phyloP scores from a whole-genome alignment of 2,888 invertebrate genomes.

The Ophion ventricosus region DNA sequence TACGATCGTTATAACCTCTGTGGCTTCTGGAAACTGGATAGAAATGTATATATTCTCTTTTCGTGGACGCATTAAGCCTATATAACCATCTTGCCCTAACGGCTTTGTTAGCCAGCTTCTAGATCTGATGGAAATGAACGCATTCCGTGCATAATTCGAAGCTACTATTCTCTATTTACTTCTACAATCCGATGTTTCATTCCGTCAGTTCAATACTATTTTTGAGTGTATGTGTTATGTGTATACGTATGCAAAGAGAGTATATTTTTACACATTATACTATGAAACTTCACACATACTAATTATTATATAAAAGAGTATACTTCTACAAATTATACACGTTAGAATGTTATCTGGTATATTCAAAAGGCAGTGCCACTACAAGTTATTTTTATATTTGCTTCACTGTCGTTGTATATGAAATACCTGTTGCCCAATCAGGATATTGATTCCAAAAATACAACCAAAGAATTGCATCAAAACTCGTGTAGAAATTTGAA shows the following conservation, averaged over 20 bases:
- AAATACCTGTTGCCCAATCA: too few relatives aligned
- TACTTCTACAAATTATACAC: background rate
- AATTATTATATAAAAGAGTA: too few relatives aligned
- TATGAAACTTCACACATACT: too few relatives aligned
- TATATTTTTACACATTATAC: too few relatives aligned
- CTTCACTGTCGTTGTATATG: too few relatives aligned
- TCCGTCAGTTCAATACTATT: background rate
- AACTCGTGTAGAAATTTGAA: too few relatives aligned
- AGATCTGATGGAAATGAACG: constrained; percentile 26
- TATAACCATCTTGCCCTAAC: constrained; percentile 19
- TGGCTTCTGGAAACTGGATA: constrained; percentile 49
- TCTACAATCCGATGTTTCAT: background rate
- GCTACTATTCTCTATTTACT: background rate
- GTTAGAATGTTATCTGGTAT: too few relatives aligned
- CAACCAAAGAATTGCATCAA: background rate
- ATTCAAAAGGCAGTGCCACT: too few relatives aligned
- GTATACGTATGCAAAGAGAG: background rate
- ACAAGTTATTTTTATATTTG: too few relatives aligned
- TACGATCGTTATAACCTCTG: constrained; percentile 48
- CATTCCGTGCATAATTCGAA: background rate
- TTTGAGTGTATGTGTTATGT: background rate
- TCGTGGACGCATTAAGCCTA: background rate
- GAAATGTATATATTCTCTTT: constrained; percentile 37
- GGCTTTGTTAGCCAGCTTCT: constrained; percentile 31
- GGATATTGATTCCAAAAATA: background rate